Base-by-base conservation (phyloP, 2,888 invertebrate genomes). In the Antheraea assamensis region DNA sequence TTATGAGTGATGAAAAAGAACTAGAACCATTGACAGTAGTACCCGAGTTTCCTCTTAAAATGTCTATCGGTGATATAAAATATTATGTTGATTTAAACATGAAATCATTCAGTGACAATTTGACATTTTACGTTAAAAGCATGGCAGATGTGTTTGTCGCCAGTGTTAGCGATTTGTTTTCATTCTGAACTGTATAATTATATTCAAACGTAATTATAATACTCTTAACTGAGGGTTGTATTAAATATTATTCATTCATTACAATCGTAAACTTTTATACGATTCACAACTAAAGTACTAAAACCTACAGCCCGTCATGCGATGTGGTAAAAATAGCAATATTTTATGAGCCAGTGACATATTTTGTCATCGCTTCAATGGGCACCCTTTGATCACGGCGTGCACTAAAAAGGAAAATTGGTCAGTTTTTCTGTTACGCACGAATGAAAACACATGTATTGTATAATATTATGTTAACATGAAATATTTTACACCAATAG, bases 331-430 rank as follows among this genome's bases (percentile, higher is more conserved):
- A 85, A 87, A 87, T 88, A 89, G 85, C 87, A 64, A 85, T 86
- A 88, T 86, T 89, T 87, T 83, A 87, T 87, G 87, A 87, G 84
- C 82, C 86, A 83, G 79, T 82, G 85, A 86, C 85, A 84, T 86
- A 86, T 87, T 87, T 84, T 83, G 85, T 86, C 86, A 82, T 82
- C 89, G 88, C 82, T 85, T 84, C 85, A 81, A 72, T 83, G 84
- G 76, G 76, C 85, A 80, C 79, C 88, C 92, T 93, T 92, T 92
- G 92, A 93, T 92, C 92, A 90, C 79, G 80, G 85, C 86, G 88
- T 83, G 87, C 86, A 86, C 87, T 88, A 88, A 90, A 89, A 91
- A 86, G 90, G 91, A 88, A 89, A 91, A 91, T 92, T 90, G 88
- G 90, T 87, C 85, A 86, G 87, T 85, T 88, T 90, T 90, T 87